Percentiles rank a stretch among this genome's conserved stretches.
phyloP scores from a whole-genome alignment of 2,113 vertebrate genomes.

The Aptenodytes forsteri region DNA sequence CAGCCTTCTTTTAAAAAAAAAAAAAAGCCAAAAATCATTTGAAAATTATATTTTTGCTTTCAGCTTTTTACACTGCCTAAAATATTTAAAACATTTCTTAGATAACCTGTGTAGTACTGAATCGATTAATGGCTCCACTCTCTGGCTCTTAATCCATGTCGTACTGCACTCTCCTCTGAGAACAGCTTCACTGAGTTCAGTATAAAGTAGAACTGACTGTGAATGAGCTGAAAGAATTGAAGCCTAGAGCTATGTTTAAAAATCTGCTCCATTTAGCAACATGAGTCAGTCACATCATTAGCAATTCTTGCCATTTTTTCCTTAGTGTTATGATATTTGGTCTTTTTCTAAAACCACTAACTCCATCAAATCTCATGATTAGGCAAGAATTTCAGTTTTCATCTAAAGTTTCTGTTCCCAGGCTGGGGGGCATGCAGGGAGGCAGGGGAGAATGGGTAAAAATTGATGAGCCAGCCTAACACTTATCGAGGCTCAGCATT shows the following conservation, averaged over 20 bases:
- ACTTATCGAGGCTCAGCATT: background rate
- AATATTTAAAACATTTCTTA: background rate
- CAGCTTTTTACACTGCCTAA: background rate
- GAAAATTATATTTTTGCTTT: background rate
- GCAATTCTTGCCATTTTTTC: slow-evolving; percentile 10
- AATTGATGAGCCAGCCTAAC: background rate
- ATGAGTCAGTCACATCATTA: slow-evolving; percentile 45
- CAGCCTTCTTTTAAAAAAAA: background rate
- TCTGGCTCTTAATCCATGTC: background rate
- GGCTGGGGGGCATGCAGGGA: background rate
- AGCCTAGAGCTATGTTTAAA: slow-evolving; percentile 57
- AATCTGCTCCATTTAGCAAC: slow-evolving; percentile 54
- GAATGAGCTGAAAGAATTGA: slow-evolving; percentile 45
- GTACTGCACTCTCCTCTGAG: background rate
- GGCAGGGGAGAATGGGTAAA: background rate
- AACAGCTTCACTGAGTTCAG: slow-evolving; percentile 33
- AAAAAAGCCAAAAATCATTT: background rate
- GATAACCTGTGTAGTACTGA: background rate
- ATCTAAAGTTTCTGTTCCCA: background rate
- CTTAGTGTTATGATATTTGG: background rate
- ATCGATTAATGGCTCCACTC: background rate
- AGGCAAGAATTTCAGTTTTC: background rate
- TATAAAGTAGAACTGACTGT: slow-evolving; percentile 15
- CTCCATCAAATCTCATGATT: background rate
- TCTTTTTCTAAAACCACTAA: background rate